Conservation (phyloP, 2,797 vertebrate species). For the Geotrypetes seraphini region DNA sequence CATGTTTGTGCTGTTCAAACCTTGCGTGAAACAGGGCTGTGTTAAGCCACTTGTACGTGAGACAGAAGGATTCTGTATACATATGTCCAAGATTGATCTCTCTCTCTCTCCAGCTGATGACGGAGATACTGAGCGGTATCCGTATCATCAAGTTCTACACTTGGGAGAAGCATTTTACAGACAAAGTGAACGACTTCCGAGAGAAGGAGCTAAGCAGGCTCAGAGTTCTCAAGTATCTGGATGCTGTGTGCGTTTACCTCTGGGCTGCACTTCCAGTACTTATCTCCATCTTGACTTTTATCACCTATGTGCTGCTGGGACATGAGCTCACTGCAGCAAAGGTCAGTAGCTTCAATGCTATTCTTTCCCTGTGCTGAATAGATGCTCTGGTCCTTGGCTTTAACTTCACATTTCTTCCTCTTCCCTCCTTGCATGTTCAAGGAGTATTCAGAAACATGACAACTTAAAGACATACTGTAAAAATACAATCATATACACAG, state of each 20-base stretch:
- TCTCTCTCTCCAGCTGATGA: slow-evolving; percentile 74
- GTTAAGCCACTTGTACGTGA: too few species aligned
- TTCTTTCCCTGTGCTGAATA: too few species aligned
- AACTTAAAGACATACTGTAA: too few species aligned
- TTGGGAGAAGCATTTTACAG: slow-evolving; percentile 77
- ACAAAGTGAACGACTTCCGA: slow-evolving; percentile 58
- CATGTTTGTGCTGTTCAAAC: too few species aligned
- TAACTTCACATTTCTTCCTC: too few species aligned
- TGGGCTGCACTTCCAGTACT: slow-evolving; percentile 90
- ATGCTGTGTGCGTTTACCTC: slow-evolving; percentile 86
- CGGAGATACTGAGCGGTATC: slow-evolving; percentile 81
- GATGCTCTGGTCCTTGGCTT: too few species aligned
- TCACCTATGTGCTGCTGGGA: slow-evolving; percentile 81
- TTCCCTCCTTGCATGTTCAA: too few species aligned
- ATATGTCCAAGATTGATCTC: too few species aligned
- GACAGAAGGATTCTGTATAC: too few species aligned
- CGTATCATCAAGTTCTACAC: slow-evolving; percentile 88
- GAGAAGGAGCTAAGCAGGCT: slow-evolving; percentile 68
- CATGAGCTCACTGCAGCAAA: slow-evolving; percentile 85
- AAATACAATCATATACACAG: too few species aligned
- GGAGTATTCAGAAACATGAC: too few species aligned
- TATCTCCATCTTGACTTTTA: slow-evolving; percentile 83
- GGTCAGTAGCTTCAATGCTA: slow-evolving; percentile 42
- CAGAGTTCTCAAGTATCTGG: slow-evolving; percentile 73
- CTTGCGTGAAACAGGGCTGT: too few species aligned